Conservation (phyloP, 2,797 vertebrate species). For the Cynodonichthys magdalenae region DNA sequence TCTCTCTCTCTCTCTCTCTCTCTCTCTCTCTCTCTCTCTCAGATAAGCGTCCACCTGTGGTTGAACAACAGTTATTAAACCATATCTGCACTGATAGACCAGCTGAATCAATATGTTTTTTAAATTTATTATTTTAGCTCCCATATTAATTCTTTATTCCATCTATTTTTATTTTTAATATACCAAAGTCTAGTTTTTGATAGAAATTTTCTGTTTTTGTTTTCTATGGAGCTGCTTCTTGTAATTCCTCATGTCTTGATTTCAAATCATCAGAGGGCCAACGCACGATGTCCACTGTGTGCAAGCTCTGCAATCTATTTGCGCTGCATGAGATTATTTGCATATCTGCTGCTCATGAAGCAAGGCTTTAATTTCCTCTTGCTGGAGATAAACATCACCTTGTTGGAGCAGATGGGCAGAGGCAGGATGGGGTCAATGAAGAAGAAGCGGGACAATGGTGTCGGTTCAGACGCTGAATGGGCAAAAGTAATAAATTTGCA, state of each 20-base stretch:
- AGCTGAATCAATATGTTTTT: not conserved
- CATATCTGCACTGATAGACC: conserved; percentile 49
- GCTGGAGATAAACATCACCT: conserved; percentile 97
- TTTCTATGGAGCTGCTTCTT: conserved; percentile 25
- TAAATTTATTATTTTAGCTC: conserved; percentile 32
- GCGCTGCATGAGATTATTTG: conserved; percentile 75
- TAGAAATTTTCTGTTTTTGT: not conserved
- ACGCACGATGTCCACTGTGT: conserved; percentile 30
- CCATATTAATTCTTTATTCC: conserved; percentile 42
- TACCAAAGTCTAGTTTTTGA: conserved; percentile 20
- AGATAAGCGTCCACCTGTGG: conserved; percentile 75
- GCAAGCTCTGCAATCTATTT: conserved; percentile 72
- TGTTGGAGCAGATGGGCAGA: conserved; percentile 93
- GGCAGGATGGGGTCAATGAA: conserved; percentile 77
- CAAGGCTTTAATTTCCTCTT: conserved; percentile 97
- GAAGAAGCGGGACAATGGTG: conserved; percentile 74
- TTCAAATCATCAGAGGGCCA: conserved; percentile 60
- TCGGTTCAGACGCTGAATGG: conserved; percentile 68
- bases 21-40: not conserved
- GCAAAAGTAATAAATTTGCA: conserved; percentile 77
- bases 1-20: not conserved
- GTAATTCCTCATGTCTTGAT: conserved; percentile 54
- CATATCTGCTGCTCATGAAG: conserved; percentile 80
- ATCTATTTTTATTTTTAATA: conserved; percentile 52
- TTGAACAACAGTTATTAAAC: conserved; percentile 73